phyloP scores from a whole-genome alignment of 2,797 vertebrate species.

The Coranthus polyacanthus region DNA sequence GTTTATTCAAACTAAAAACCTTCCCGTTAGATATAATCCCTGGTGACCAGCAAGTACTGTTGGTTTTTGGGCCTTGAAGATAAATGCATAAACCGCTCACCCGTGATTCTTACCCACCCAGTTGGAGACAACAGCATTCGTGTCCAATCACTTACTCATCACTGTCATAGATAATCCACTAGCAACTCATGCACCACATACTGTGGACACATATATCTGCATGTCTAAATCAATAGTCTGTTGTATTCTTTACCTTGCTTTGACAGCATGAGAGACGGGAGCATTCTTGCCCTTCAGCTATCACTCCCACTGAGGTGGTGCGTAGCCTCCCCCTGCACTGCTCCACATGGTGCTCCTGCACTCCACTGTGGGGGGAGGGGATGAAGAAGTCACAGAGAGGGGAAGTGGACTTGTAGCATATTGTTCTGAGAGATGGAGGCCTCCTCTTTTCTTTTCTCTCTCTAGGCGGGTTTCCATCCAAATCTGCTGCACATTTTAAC shows the following conservation, averaged over 20 bases:
- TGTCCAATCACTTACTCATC: background rate
- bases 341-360: background rate
- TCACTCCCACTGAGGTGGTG: slow-evolving; percentile 45
- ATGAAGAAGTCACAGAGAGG: slow-evolving; percentile 3
- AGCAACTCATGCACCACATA: slow-evolving; percentile 8
- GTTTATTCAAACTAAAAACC: too few relatives aligned
- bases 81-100: background rate
- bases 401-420: slow-evolving; percentile 6
- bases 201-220: slow-evolving; percentile 24
- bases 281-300: slow-evolving; percentile 47
- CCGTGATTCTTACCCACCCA: background rate
- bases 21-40: too few relatives aligned
- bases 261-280: slow-evolving; percentile 36
- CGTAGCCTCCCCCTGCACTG: background rate
- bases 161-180: slow-evolving; percentile 6
- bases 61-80: background rate
- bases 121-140: background rate
- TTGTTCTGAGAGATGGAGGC: too few relatives aligned
- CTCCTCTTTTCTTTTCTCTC: too few relatives aligned
- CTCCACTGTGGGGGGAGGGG: slow-evolving; percentile 4
- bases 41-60: too few relatives aligned
- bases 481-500: too few relatives aligned
- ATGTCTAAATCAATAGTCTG: slow-evolving; percentile 36
- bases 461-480: too few relatives aligned
- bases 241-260: slow-evolving; percentile 27